Conservation (phyloP, 1,140 invertebrate species). For the Alviniconcha marisindica region DNA sequence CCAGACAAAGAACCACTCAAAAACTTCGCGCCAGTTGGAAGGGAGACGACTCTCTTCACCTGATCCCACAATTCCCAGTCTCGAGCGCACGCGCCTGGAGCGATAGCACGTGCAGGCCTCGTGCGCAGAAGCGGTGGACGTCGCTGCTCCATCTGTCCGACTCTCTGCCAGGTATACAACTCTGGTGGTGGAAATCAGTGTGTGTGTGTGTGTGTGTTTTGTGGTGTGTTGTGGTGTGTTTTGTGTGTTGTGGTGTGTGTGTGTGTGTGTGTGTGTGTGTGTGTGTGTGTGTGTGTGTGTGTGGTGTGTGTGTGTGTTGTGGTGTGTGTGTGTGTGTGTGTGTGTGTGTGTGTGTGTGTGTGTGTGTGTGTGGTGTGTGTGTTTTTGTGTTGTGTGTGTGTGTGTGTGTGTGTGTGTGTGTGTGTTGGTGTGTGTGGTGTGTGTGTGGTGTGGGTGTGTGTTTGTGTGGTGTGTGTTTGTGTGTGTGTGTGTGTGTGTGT, state of each 20-base stretch:
- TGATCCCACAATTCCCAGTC: neutral
- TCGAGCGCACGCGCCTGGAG: neutral
- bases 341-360: too few species aligned
- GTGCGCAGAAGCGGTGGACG: neutral
- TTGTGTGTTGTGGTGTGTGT: neutral
- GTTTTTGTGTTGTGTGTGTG: too few species aligned
- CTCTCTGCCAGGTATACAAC: neutral
- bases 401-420: too few species aligned
- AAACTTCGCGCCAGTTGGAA: conserved; percentile 18
- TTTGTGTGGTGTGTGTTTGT: too few species aligned
- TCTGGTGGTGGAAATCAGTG: neutral
- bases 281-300: neutral
- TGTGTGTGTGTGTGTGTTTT: too few species aligned
- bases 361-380: too few species aligned
- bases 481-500: too few species aligned
- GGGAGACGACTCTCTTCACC: neutral
- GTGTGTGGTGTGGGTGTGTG: too few species aligned
- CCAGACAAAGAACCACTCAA: neutral
- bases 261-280: too few species aligned
- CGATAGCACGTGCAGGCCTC: neutral
- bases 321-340: too few species aligned
- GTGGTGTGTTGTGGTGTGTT: neutral
- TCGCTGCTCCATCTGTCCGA: neutral
- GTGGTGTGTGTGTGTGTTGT: too few species aligned
- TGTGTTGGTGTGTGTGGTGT: too few species aligned